Evolutionary conservation across 1,140 invertebrate genomes (phyloP), one percentile per base, ranked within the genome.

Genomic region (Pseudomyrmex cubaensis): DNA sequence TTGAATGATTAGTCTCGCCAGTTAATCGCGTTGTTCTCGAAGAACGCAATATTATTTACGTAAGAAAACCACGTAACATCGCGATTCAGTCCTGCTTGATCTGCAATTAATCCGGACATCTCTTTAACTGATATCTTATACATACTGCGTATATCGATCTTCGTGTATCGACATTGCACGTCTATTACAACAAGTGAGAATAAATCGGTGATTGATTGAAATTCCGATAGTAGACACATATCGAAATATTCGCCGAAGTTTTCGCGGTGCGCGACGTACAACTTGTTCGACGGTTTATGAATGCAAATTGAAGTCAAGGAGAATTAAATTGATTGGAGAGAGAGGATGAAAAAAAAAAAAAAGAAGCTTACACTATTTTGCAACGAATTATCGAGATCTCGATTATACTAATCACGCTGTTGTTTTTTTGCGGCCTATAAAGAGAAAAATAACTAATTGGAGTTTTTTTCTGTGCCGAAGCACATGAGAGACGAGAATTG

Each of bases 341-440:
- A 48, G n/a, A 0, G 15, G 35, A 17, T 52, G 64, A 20, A 20
- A 20, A 57, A 22, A 15, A 61, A 12, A 12, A 17, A 12, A 12
- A 17, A 20, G 8, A n/a, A 64, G 20, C 12, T 73, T 62, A 22
- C 44, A 66, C 8, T 12, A 35, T 76, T 64, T 44, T 35, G 64
- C 61, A 64, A 64, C n/a, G 46, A 67, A 59, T 25, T 70, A 48
- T 57, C 35, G 48, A 59, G 70, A n/a, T 8, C 13, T n/a, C 52
- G 61, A 15, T 64, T 20, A 54, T 20, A 2, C 35, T 20, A 48
- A 35, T 72, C 35, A 35, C 35, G 35, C 4, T 20, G 20, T 5
- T 22, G 15, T 48, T 10, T 17, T 17, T 10, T 35, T 25, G 56
- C 48, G 76, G 64, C 76, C 76, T 80, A 80, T 69, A 9, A 57